Evolutionary conservation across 2,113 vertebrate genomes (phyloP).

Genomic region (Orycteropus afer): DNA sequence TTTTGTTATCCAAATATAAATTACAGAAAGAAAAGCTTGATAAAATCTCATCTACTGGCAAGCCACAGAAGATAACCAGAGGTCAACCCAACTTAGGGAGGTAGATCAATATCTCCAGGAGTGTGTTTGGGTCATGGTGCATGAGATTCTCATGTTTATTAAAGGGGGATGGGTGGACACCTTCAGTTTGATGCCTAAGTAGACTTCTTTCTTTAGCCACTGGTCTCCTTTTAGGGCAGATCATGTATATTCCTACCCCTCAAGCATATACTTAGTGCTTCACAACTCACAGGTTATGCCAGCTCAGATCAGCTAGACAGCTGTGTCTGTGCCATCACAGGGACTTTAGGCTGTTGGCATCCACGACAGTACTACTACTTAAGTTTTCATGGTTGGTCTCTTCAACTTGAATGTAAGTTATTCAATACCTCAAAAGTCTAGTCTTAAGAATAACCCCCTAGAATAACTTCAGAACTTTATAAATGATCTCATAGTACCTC

Average conservation of each 20-base stretch:
- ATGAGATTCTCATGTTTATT: not conserved
- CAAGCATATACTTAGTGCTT: not conserved
- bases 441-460: not conserved
- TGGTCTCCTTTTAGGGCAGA: not conserved
- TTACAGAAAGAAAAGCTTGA: not conserved
- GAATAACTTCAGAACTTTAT: not conserved
- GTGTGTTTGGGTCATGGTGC: not conserved
- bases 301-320: not conserved
- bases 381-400: not conserved
- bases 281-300: not conserved
- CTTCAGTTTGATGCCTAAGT: not conserved
- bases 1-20: not conserved
- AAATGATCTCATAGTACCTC: not conserved
- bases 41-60: not conserved
- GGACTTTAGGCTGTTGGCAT: not conserved
- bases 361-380: fast-evolving
- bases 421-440: not conserved
- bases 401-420: not conserved
- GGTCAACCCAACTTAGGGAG: not conserved
- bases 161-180: not conserved
- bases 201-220: not conserved
- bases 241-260: not conserved
- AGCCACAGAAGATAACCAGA: not conserved
- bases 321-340: not conserved
- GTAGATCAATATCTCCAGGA: not conserved